phyloP scores from a whole-genome alignment of 2,797 vertebrate genomes.

The Harpagifer antarcticus region DNA sequence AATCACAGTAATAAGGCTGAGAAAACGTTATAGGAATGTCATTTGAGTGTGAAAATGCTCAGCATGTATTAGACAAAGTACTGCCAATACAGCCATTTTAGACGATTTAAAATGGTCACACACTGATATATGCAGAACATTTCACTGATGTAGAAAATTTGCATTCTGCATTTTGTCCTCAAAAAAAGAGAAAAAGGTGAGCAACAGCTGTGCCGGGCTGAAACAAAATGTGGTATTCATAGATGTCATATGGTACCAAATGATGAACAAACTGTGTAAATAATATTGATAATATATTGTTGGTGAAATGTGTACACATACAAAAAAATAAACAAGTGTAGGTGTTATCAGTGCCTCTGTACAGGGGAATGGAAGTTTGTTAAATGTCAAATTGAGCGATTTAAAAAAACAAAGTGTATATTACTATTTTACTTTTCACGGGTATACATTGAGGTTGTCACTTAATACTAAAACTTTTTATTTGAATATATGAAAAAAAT shows the following conservation, averaged over 20 bases:
- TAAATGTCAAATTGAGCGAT: conserved; percentile 63
- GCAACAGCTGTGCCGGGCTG: conserved; percentile 37
- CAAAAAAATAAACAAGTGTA: conserved; percentile 63
- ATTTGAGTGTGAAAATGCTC: conserved; percentile 53
- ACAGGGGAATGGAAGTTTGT: conserved; percentile 68
- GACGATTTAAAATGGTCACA: conserved; percentile 36
- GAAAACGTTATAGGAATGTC: conserved; percentile 33
- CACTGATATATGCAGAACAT: conserved; percentile 53
- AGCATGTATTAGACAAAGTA: conserved; percentile 50
- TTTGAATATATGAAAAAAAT: conserved; percentile 53
- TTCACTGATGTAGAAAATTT: conserved; percentile 13
- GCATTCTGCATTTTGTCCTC: conserved; percentile 4
- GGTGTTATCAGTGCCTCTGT: conserved; percentile 80
- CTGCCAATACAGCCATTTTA: conserved; percentile 67
- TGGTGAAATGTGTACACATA: conserved; percentile 78
- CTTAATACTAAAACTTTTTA: conserved; percentile 68
- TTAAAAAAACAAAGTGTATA: conserved; percentile 61
- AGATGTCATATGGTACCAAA: conserved; percentile 79
- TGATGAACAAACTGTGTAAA: conserved; percentile 79
- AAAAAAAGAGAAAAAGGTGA: not conserved
- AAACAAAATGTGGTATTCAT: conserved; percentile 52
- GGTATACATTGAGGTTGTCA: conserved; percentile 70
- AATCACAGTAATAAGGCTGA: conserved; percentile 20
- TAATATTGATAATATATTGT: conserved; percentile 82
- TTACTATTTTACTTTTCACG: conserved; percentile 76